These are phyloP conservation scores for Hippoglossus hippoglossus DNA, from an alignment of 2,797 vertebrate genomes.

Conservation along the genomic window DNA sequence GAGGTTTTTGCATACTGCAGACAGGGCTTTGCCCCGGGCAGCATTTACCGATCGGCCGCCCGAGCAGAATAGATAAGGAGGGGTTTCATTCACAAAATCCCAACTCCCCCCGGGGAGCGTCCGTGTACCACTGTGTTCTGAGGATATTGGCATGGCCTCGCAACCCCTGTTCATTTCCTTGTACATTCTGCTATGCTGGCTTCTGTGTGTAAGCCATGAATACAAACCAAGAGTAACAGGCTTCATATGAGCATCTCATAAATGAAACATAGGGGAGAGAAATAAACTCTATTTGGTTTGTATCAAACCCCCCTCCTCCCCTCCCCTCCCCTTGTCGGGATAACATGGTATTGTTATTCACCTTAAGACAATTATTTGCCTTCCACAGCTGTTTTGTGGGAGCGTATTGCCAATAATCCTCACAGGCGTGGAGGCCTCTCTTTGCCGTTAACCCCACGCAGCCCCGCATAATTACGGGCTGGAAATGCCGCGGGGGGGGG, in stretches of 20 bases:
- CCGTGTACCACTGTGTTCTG: conserved; percentile 44
- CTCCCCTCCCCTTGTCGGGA: background rate
- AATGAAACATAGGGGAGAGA: conserved; percentile 68
- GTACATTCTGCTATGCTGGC: conserved; percentile 20
- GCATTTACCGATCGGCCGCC: conserved; percentile 68
- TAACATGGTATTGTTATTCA: conserved; percentile 69
- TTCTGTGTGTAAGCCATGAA: conserved; percentile 55
- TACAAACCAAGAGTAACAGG: conserved; percentile 62
- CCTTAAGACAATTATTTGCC: conserved; percentile 76
- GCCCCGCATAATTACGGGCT: conserved; percentile 60
- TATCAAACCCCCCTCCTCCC: conserved; percentile 26
- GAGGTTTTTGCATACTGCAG: conserved; percentile 51
- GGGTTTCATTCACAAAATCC: conserved; percentile 74
- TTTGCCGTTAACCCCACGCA: conserved; percentile 58
- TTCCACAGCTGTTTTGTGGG: conserved; percentile 56
- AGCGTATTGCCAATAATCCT: conserved; percentile 68
- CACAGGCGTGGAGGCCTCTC: conserved; percentile 46
- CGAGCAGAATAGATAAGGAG: conserved; percentile 67
- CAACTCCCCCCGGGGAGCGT: conserved; percentile 51
- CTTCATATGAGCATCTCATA: conserved; percentile 65
- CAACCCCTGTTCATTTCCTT: conserved; percentile 52
- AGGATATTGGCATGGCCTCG: conserved; percentile 40
- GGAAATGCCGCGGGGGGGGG: conserved; percentile 36
- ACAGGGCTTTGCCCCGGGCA: conserved; percentile 64
- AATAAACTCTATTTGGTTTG: conserved; percentile 66